These are phyloP conservation scores for Noctua janthe DNA, from an alignment of 2,888 invertebrate genomes.

Conservation along the genomic window DNA sequence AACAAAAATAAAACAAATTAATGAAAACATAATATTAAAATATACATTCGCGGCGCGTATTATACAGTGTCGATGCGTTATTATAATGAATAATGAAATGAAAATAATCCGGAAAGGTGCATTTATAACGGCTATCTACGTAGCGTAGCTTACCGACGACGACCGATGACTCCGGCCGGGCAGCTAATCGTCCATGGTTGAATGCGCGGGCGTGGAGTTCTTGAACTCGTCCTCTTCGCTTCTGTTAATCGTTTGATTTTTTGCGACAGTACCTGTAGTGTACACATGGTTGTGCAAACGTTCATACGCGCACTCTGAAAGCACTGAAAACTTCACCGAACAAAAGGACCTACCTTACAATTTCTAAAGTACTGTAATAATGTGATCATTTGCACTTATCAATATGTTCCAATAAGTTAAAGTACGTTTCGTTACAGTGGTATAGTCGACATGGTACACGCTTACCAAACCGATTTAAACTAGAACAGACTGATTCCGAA, in stretches of 20 bases:
- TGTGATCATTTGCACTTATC: neutral
- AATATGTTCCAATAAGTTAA: neutral
- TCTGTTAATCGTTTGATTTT: conserved; percentile 52
- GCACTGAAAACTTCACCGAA: conserved; percentile 30
- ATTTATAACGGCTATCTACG: conserved; percentile 49
- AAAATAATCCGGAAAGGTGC: conserved; percentile 37
- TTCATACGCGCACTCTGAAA: conserved; percentile 47
- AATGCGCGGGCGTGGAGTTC: conserved; percentile 30
- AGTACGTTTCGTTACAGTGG: neutral
- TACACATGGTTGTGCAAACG: conserved; percentile 57
- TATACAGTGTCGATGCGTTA: conserved; percentile 3
- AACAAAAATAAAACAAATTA: conserved; percentile 35
- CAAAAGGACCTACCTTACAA: conserved; percentile 18
- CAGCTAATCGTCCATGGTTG: conserved; percentile 51
- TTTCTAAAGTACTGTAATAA: conserved; percentile 29
- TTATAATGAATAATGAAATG: conserved; percentile 12
- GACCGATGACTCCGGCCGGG: conserved; percentile 29
- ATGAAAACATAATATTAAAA: conserved; percentile 36
- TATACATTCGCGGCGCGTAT: conserved; percentile 12
- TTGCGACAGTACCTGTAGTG: conserved; percentile 58
- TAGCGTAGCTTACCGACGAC: conserved; percentile 51
- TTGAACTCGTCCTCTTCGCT: conserved; percentile 37
- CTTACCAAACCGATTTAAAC: neutral
- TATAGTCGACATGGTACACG: neutral
- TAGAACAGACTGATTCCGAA: neutral